These are phyloP conservation scores for Aricia artaxerxes DNA, from an alignment of 2,888 invertebrate genomes.

Conservation along the genomic window DNA sequence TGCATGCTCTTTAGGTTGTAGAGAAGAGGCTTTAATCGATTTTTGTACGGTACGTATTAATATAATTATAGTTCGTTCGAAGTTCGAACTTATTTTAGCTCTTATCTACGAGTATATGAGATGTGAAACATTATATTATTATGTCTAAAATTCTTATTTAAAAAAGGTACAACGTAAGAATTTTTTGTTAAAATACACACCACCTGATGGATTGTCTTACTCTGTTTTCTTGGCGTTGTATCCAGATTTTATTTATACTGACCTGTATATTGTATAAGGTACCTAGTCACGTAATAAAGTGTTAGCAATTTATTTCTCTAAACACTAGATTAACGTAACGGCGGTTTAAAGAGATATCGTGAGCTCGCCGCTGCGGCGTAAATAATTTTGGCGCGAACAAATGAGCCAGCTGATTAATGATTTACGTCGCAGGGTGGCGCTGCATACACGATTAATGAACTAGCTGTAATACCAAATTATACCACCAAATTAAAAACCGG, in stretches of 20 bases:
- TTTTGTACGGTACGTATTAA: neutral
- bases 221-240: neutral
- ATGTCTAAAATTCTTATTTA: too few relatives aligned
- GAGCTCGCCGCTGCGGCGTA: conserved; percentile 57
- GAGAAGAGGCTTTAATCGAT: neutral
- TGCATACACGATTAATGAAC: conserved; percentile 44
- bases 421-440: conserved; percentile 70
- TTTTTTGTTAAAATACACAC: neutral
- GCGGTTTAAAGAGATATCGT: conserved; percentile 67
- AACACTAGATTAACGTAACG: conserved; percentile 51
- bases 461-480: conserved; percentile 33
- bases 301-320: conserved; percentile 36
- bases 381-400: conserved; percentile 77
- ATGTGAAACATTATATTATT: too few relatives aligned
- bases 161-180: too few relatives aligned
- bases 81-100: too few relatives aligned
- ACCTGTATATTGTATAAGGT: neutral
- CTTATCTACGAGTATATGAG: too few relatives aligned
- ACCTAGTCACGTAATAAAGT: conserved; percentile 17
- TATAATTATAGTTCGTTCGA: neutral
- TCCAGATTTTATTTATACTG: conserved; percentile 1
- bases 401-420: conserved; percentile 78
- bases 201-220: neutral
- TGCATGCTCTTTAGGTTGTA: conserved; percentile 13
- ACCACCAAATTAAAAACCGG: neutral